These are phyloP conservation scores for Rhagium mordax DNA, from an alignment of 2,888 invertebrate species.

Conservation along the genomic window DNA sequence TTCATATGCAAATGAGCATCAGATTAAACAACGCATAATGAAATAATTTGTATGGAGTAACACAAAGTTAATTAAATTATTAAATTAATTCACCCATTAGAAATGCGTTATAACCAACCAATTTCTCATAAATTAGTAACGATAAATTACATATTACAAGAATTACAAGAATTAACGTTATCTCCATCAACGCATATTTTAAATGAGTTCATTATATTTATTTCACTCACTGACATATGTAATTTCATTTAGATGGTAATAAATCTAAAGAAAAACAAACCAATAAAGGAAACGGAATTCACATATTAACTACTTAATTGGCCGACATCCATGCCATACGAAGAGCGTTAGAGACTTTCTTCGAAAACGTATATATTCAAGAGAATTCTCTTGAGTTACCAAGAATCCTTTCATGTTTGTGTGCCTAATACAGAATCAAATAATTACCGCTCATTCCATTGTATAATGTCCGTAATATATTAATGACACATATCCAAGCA, in stretches of 20 bases:
- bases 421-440: too few species aligned
- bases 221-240: slow-evolving; percentile 59
- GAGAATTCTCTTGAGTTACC: too few species aligned
- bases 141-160: slow-evolving; percentile 55
- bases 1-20: slow-evolving; percentile 49
- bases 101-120: slow-evolving; percentile 53
- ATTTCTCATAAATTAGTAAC: slow-evolving; percentile 59
- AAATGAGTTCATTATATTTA: slow-evolving; percentile 54
- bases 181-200: slow-evolving; percentile 36
- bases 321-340: not conserved
- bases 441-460: too few species aligned
- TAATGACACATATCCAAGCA: too few species aligned
- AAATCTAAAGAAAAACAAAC: slow-evolving; percentile 43
- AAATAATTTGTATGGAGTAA: slow-evolving; percentile 48
- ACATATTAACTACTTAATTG: slow-evolving; percentile 16
- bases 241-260: slow-evolving; percentile 61
- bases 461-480: too few species aligned
- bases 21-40: slow-evolving; percentile 46
- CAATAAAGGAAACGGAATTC: slow-evolving; percentile 22
- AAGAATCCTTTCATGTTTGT: too few species aligned
- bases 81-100: slow-evolving; percentile 55
- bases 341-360: not conserved
- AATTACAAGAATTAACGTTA: slow-evolving; percentile 38
- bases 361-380: too few species aligned
- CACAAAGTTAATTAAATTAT: slow-evolving; percentile 48